These are phyloP conservation scores for Chamaea fasciata DNA, from an alignment of 2,113 vertebrate species.

Conservation along the genomic window DNA sequence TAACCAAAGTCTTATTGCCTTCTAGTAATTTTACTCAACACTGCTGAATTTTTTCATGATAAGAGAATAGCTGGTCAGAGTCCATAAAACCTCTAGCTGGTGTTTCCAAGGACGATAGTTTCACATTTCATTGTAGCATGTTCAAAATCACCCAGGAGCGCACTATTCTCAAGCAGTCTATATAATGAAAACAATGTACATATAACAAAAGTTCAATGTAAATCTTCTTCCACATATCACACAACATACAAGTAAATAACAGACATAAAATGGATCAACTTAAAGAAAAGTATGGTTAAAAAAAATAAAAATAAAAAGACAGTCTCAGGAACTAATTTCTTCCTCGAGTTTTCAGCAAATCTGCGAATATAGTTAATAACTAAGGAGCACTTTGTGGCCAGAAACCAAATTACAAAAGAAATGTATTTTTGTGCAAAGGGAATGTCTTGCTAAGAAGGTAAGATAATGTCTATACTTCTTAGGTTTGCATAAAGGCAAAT, in stretches of 20 bases:
- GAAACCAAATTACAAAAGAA: conserved; percentile 67
- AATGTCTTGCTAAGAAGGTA: conserved; percentile 38
- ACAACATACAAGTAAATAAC: conserved; percentile 65
- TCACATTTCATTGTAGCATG: conserved; percentile 83
- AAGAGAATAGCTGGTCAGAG: conserved; percentile 62
- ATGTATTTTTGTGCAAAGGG: conserved; percentile 45
- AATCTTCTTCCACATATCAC: conserved; percentile 57
- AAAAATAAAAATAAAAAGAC: not conserved
- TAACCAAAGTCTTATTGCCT: conserved; percentile 72
- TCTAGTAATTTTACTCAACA: conserved; percentile 64
- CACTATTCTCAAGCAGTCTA: conserved; percentile 93
- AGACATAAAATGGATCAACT: conserved; percentile 35
- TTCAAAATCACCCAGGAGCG: conserved; percentile 86
- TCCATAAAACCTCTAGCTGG: conserved; percentile 86
- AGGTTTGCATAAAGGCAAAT: conserved; percentile 66
- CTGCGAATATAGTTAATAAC: conserved; percentile 64
- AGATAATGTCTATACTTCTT: conserved; percentile 46
- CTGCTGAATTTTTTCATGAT: conserved; percentile 55
- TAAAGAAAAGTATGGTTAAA: not conserved
- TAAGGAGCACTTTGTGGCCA: conserved; percentile 74
- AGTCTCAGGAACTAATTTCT: conserved; percentile 59
- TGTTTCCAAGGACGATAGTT: conserved; percentile 80
- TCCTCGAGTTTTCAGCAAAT: conserved; percentile 70
- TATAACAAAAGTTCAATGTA: conserved; percentile 78
- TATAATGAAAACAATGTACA: conserved; percentile 87